phyloP scores from a whole-genome alignment of 2,888 invertebrate species.

The Machimus rusticus region DNA sequence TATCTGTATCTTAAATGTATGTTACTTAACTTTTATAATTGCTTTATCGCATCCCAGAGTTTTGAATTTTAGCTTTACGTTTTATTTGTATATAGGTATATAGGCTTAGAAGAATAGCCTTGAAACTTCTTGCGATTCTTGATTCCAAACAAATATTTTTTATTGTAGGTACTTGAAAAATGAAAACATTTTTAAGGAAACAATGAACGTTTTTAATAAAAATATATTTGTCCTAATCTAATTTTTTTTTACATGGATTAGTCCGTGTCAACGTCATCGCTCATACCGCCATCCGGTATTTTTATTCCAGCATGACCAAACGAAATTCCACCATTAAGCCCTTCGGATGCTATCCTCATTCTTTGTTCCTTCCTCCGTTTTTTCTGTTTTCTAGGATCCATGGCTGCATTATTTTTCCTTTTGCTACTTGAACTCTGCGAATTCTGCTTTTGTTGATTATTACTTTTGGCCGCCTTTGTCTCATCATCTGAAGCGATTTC shows the following conservation, averaged over 20 bases:
- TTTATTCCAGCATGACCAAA: constrained; percentile 47
- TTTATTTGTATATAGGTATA: too few relatives aligned
- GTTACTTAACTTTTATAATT: too few relatives aligned
- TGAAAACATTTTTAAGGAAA: background rate
- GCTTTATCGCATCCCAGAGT: too few relatives aligned
- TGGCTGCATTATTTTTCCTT: constrained; percentile 35
- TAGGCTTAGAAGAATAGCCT: too few relatives aligned
- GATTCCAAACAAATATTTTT: too few relatives aligned
- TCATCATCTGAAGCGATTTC: background rate
- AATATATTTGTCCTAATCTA: background rate
- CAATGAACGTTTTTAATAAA: background rate
- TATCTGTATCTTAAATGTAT: too few relatives aligned
- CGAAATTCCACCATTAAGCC: constrained; percentile 53
- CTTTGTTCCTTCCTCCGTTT: constrained; percentile 55
- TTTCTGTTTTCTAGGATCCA: constrained; percentile 51
- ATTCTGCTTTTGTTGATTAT: background rate
- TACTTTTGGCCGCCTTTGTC: background rate
- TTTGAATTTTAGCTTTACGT: too few relatives aligned
- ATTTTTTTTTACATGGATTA: background rate
- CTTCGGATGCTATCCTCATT: constrained; percentile 53
- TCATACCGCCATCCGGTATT: constrained; percentile 37
- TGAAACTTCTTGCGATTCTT: too few relatives aligned
- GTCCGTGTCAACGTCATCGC: background rate
- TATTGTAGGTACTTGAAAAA: too few relatives aligned
- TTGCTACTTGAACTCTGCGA: background rate